These are phyloP conservation scores for Hipparchia sbordonii DNA, from an alignment of 2,888 invertebrate species.

Conservation along the genomic window DNA sequence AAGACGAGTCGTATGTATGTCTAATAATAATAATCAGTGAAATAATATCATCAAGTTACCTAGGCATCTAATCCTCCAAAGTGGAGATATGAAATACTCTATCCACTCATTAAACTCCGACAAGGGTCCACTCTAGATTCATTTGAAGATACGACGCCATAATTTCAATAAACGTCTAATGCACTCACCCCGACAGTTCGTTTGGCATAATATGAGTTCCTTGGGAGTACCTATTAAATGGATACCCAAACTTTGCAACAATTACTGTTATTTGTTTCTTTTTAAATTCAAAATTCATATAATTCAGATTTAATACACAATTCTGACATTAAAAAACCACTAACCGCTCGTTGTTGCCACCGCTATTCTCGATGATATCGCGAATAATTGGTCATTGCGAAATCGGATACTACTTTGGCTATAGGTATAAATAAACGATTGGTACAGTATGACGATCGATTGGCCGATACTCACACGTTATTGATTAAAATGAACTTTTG, in stretches of 20 bases:
- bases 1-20: neutral
- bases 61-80: slow-evolving; percentile 27
- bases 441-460: too few relatives aligned
- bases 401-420: too few relatives aligned
- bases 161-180: slow-evolving; percentile 69
- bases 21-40: neutral
- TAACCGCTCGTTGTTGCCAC: too few relatives aligned
- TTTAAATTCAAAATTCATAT: neutral
- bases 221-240: slow-evolving; percentile 4
- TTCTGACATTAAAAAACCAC: too few relatives aligned
- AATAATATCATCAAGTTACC: neutral
- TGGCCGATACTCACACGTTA: too few relatives aligned
- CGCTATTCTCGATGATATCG: too few relatives aligned
- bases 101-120: slow-evolving; percentile 35
- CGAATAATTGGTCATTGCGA: too few relatives aligned
- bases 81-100: slow-evolving; percentile 36
- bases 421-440: too few relatives aligned
- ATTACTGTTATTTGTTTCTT: neutral
- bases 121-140: slow-evolving; percentile 55
- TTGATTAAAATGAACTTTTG: too few relatives aligned
- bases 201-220: slow-evolving; percentile 35
- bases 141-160: slow-evolving; percentile 57
- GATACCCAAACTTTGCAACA: neutral
- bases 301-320: neutral
- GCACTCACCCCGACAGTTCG: slow-evolving; percentile 47